Evolutionary conservation across 2,888 invertebrate genomes (phyloP).

Genomic region (Pinctada fucata): DNA sequence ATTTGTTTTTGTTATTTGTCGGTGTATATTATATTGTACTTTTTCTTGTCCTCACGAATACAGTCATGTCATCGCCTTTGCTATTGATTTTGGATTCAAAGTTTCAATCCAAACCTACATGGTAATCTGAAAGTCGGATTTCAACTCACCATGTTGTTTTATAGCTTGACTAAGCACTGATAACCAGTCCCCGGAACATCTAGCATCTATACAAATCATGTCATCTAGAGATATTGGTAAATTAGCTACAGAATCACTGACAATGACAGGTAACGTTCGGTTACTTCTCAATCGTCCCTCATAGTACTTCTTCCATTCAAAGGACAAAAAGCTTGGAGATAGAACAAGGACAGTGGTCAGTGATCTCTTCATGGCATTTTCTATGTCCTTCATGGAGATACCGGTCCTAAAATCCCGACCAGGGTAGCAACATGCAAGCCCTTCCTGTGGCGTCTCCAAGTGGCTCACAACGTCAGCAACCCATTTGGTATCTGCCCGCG

Average conservation of each 20-base stretch:
- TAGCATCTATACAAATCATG: constrained; percentile 32
- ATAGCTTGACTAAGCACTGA: constrained; percentile 27
- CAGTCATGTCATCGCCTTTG: no score
- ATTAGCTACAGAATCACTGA: constrained; percentile 16
- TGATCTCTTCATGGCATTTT: constrained; percentile 30
- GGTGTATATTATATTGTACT: no score
- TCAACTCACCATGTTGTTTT: constrained; percentile 29
- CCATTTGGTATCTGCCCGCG: constrained; percentile 20
- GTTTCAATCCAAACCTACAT: no score
- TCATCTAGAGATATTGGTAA: constrained; percentile 30
- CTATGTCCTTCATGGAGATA: constrained; percentile 27
- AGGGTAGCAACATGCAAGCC: constrained; percentile 33
- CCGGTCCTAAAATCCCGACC: constrained; percentile 37
- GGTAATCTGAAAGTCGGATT: no score
- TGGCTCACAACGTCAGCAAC: constrained; percentile 30
- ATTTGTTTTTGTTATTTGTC: no score
- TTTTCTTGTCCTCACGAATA: no score
- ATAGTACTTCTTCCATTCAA: constrained; percentile 37
- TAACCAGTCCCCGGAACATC: constrained; percentile 27
- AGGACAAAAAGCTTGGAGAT: constrained; percentile 30
- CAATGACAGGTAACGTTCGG: constrained; percentile 24
- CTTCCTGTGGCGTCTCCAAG: constrained; percentile 35
- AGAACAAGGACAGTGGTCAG: constrained; percentile 26
- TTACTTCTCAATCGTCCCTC: constrained; percentile 25
- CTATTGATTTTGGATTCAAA: no score